These are phyloP conservation scores for Erebia ligea DNA, from an alignment of 2,888 invertebrate species.

Conservation along the genomic window DNA sequence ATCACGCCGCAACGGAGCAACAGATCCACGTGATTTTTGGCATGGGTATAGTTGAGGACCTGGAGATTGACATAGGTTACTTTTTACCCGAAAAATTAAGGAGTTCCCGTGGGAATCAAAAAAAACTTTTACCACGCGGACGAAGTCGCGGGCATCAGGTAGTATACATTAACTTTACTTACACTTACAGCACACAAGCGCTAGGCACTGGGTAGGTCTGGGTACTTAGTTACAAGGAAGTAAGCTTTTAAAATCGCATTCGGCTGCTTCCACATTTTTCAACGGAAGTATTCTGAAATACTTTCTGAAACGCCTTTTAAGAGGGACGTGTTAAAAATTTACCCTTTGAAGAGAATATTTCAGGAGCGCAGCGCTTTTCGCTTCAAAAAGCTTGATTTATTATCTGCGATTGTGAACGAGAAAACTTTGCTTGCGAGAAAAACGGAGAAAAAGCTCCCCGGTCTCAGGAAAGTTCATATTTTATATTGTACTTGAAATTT, in stretches of 20 bases:
- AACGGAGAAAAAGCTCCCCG: not conserved
- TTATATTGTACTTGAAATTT: not conserved
- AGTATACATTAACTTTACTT: no score
- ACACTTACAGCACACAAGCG: no score
- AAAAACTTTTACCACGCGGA: no score
- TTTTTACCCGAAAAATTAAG: no score
- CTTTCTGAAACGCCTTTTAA: constrained; percentile 16
- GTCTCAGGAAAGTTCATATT: not conserved
- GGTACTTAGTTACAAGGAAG: not conserved
- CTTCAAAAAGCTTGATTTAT: not conserved
- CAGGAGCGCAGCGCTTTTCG: not conserved
- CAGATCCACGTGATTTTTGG: no score
- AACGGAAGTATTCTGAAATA: constrained; percentile 2
- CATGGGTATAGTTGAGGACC: no score
- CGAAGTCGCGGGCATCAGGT: no score
- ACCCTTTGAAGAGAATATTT: constrained; percentile 9
- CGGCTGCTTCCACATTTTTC: constrained; percentile 9
- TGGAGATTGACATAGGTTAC: no score
- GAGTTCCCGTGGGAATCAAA: no score
- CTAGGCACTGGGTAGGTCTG: not conserved
- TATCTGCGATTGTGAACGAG: constrained; percentile 1
- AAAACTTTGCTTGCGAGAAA: no score
- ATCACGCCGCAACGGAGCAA: no score
- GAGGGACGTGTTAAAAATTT: constrained; percentile 4
- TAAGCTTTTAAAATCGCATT: constrained; percentile 15